Percentiles rank a stretch among this genome's conserved stretches.
These are phyloP conservation scores for Xestia c-nigrum DNA, from an alignment of 2,888 invertebrate genomes.

Conservation along the genomic window DNA sequence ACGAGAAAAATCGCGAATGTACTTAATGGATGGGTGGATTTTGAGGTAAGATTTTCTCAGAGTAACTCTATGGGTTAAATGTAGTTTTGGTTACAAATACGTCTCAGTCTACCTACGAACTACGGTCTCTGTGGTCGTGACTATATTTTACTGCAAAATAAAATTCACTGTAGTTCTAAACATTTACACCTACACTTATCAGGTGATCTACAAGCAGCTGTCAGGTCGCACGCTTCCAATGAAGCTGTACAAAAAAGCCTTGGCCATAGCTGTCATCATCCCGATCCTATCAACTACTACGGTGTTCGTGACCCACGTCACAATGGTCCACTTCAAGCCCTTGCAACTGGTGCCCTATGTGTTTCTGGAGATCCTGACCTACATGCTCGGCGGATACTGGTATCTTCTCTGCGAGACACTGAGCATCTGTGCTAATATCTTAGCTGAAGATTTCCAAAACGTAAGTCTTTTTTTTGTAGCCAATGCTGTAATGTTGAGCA, in stretches of 20 bases:
- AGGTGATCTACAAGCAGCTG: constrained; percentile 91
- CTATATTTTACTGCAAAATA: neutral
- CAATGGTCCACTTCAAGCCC: constrained; percentile 93
- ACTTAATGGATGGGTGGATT: constrained; percentile 92
- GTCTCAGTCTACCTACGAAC: neutral
- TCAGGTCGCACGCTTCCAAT: constrained; percentile 90
- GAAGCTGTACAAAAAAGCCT: constrained; percentile 90
- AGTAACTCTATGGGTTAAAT: neutral
- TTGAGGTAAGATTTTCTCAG: constrained; percentile 88
- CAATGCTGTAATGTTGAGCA: neutral
- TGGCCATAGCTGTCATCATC: constrained; percentile 90
- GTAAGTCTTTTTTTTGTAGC: constrained; percentile 60
- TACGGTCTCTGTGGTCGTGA: neutral
- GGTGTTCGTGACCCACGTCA: constrained; percentile 92
- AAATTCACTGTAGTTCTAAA: neutral
- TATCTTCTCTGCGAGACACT: constrained; percentile 92
- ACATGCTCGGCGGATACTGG: constrained; percentile 93
- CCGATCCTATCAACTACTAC: constrained; percentile 92
- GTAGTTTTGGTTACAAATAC: neutral
- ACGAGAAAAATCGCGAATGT: constrained; percentile 91
- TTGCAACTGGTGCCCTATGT: constrained; percentile 93
- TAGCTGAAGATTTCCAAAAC: constrained; percentile 93
- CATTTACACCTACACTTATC: constrained; percentile 28
- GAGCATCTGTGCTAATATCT: constrained; percentile 91
- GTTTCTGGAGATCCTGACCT: constrained; percentile 92